A percentile compares a stretch with the other conserved stretches of the same genome.
Evolutionary conservation across 2,888 invertebrate genomes (phyloP).

Genomic region (Onchidella celtica): DNA sequence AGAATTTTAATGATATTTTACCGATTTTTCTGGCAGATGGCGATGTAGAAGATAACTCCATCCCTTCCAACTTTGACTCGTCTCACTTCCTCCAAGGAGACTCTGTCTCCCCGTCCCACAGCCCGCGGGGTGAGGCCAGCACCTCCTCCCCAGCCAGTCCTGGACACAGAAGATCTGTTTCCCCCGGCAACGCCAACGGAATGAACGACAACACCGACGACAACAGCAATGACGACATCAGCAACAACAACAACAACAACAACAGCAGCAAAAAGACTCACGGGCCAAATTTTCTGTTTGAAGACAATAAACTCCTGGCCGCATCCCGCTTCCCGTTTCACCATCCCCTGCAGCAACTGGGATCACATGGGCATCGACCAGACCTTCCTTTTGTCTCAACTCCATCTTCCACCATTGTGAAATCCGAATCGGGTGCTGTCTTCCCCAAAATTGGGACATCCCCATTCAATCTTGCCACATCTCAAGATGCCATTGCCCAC

Average conservation of each 20-base stretch:
- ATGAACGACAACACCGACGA: conserved; percentile 19
- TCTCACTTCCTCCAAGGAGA: conserved; percentile 51
- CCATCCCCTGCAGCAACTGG: conserved; percentile 22
- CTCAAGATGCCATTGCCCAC: conserved; percentile 35
- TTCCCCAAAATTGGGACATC: conserved; percentile 34
- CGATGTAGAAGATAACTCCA: conserved; percentile 49
- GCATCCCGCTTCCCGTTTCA: conserved; percentile 42
- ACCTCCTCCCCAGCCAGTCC: conserved; percentile 37
- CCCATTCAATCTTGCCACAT: conserved; percentile 23
- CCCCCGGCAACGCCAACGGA: conserved; percentile 31
- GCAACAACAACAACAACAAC: conserved; percentile 32
- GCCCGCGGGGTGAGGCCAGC: conserved; percentile 31
- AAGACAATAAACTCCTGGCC: conserved; percentile 37
- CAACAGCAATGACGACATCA: conserved; percentile 32
- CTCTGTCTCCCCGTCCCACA: conserved; percentile 39
- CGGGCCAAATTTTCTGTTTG: conserved; percentile 48
- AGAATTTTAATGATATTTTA: too few relatives aligned
- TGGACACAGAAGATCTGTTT: background rate
- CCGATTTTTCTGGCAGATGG: conserved; percentile 32
- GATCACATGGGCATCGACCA: conserved; percentile 32
- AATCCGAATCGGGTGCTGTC: conserved; percentile 18
- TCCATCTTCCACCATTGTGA: conserved; percentile 23
- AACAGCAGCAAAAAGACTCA: conserved; percentile 41
- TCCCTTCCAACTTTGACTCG: conserved; percentile 48
- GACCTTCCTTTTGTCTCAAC: conserved; percentile 27